phyloP scores from a whole-genome alignment of 2,888 invertebrate genomes.

The Thyatira batis region DNA sequence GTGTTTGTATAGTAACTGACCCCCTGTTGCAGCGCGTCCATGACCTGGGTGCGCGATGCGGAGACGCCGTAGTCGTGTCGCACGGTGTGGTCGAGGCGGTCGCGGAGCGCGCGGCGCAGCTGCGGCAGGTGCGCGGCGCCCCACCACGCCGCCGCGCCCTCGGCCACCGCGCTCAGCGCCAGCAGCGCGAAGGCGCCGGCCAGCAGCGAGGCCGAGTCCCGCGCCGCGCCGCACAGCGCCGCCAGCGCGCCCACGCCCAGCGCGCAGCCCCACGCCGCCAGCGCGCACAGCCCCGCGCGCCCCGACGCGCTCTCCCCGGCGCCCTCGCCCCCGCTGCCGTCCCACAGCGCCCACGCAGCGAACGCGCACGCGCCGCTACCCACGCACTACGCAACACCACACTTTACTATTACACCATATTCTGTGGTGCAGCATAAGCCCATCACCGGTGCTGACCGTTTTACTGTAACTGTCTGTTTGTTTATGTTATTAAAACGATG shows the following conservation, averaged over 20 bases:
- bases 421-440: too few species aligned
- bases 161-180: constrained; percentile 63
- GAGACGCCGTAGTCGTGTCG: constrained; percentile 60
- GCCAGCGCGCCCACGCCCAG: constrained; percentile 56
- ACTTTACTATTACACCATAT: constrained; percentile 2
- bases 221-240: constrained; percentile 52
- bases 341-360: constrained; percentile 69
- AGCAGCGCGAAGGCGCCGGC: constrained; percentile 65
- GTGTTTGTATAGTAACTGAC: constrained; percentile 25
- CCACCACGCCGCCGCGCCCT: constrained; percentile 71
- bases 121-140: constrained; percentile 65
- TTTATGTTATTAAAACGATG: too few species aligned
- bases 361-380: constrained; percentile 59
- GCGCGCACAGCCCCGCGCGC: constrained; percentile 62
- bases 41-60: constrained; percentile 54
- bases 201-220: constrained; percentile 57
- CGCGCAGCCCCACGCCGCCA: constrained; percentile 60
- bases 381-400: constrained; percentile 38
- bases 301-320: constrained; percentile 53
- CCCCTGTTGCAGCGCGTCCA: constrained; percentile 68
- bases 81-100: constrained; percentile 50
- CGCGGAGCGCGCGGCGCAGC: constrained; percentile 56
- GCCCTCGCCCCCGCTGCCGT: constrained; percentile 37
- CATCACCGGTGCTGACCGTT: too few species aligned
- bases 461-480: too few species aligned